phyloP scores from a whole-genome alignment of 2,888 invertebrate species.

The Spisula solida region DNA sequence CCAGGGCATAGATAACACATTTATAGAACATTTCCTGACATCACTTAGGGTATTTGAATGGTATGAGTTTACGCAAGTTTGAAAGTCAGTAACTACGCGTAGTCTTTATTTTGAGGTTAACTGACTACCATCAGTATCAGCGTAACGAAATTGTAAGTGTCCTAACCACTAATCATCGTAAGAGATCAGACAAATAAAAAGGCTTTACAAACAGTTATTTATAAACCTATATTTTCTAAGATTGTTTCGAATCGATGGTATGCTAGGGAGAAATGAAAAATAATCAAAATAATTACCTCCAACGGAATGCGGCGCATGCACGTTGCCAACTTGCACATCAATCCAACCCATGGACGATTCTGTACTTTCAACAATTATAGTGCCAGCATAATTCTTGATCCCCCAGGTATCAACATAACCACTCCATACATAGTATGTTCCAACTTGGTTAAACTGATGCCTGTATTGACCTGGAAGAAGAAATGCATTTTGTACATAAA shows the following conservation, averaged over 20 bases:
- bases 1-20: conserved; percentile 71
- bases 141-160: no score
- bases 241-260: no score
- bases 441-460: conserved; percentile 72
- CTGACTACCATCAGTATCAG: no score
- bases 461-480: conserved; percentile 69
- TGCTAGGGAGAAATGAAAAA: no score
- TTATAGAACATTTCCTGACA: conserved; percentile 55
- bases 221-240: no score
- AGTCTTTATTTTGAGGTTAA: no score
- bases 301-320: conserved; percentile 51
- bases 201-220: no score
- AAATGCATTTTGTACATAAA: background rate
- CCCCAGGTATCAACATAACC: conserved; percentile 72
- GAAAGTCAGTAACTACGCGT: no score
- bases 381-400: conserved; percentile 66
- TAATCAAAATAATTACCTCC: conserved; percentile 59
- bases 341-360: conserved; percentile 45
- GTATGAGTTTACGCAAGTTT: no score
- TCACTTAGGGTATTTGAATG: no score
- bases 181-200: no score
- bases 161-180: no score
- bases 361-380: conserved; percentile 51
- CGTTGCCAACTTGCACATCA: conserved; percentile 49
- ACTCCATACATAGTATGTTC: conserved; percentile 80